Evolutionary conservation across 2,888 invertebrate genomes (phyloP).

Genomic region (Orchesella flavescens): DNA sequence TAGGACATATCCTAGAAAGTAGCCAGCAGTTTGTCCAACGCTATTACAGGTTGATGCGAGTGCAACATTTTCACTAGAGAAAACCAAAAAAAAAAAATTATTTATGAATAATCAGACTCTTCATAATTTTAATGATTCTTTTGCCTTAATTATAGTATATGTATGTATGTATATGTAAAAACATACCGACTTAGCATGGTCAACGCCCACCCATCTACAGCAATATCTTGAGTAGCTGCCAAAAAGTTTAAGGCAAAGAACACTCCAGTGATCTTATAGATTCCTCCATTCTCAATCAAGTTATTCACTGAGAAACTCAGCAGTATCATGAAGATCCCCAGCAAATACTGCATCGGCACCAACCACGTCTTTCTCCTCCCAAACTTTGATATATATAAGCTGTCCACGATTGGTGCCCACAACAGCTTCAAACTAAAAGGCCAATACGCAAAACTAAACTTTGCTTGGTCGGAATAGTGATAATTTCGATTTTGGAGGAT

Average conservation of each 20-base stretch:
- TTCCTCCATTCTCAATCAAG: slow-evolving; percentile 80
- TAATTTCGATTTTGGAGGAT: slow-evolving; percentile 89
- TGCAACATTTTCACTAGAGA: slow-evolving; percentile 89
- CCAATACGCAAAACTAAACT: slow-evolving; percentile 77
- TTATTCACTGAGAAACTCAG: slow-evolving; percentile 84
- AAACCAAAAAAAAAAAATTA: slow-evolving; percentile 63
- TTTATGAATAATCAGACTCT: slow-evolving; percentile 6
- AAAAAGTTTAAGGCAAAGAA: slow-evolving; percentile 96
- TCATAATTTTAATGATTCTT: not conserved
- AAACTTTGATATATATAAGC: slow-evolving; percentile 86
- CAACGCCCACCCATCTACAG: slow-evolving; percentile 99
- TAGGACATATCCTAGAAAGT: slow-evolving; percentile 95
- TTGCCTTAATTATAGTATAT: too few relatives aligned
- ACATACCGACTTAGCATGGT: slow-evolving; percentile 94
- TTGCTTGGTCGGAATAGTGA: slow-evolving; percentile 92
- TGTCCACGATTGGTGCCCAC: slow-evolving; percentile 99
- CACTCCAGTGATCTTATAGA: slow-evolving; percentile 81
- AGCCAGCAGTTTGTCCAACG: slow-evolving; percentile 98
- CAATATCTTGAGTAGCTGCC: slow-evolving; percentile 99
- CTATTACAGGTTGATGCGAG: slow-evolving; percentile 99
- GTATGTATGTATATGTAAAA: slow-evolving; percentile 19
- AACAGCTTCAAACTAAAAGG: slow-evolving; percentile 87
- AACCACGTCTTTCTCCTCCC: slow-evolving; percentile 97
- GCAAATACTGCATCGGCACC: slow-evolving; percentile 93
- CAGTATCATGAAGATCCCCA: slow-evolving; percentile 91